phyloP scores from a whole-genome alignment of 2,888 invertebrate genomes.

The Cosmopolites sordidus region DNA sequence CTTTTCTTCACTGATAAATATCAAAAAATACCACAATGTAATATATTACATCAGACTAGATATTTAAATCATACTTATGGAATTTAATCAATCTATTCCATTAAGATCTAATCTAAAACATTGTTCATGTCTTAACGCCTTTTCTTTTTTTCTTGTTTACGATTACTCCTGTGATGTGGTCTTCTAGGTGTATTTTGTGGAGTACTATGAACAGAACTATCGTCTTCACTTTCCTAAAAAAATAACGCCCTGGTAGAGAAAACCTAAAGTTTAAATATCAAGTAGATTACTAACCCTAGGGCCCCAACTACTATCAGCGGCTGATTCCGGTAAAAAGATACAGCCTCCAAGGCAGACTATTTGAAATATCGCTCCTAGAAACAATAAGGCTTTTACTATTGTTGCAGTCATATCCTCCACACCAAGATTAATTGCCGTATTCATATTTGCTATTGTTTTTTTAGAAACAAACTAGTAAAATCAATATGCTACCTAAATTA shows the following conservation, averaged over 20 bases:
- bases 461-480: not conserved
- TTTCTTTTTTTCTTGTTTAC: slow-evolving; percentile 70
- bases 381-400: slow-evolving; percentile 73
- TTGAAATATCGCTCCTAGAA: slow-evolving; percentile 85
- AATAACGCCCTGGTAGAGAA: no score
- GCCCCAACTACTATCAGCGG: slow-evolving; percentile 48
- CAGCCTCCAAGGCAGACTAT: slow-evolving; percentile 78
- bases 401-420: slow-evolving; percentile 69
- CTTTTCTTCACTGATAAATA: no score
- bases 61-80: no score
- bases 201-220: slow-evolving; percentile 68
- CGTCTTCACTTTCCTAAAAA: slow-evolving; percentile 60
- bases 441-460: slow-evolving; percentile 38
- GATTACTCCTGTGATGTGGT: slow-evolving; percentile 55
- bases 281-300: slow-evolving; percentile 50
- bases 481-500: no score
- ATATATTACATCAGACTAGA: no score
- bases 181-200: slow-evolving; percentile 65
- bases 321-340: slow-evolving; percentile 67
- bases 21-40: no score
- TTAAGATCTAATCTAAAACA: no score
- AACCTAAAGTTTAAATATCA: no score
- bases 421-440: slow-evolving; percentile 51
- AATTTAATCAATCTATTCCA: no score
- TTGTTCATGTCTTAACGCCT: slow-evolving; percentile 59